These are phyloP conservation scores for Agonopterix heracliana DNA, from an alignment of 2,888 invertebrate genomes.

Conservation along the genomic window DNA sequence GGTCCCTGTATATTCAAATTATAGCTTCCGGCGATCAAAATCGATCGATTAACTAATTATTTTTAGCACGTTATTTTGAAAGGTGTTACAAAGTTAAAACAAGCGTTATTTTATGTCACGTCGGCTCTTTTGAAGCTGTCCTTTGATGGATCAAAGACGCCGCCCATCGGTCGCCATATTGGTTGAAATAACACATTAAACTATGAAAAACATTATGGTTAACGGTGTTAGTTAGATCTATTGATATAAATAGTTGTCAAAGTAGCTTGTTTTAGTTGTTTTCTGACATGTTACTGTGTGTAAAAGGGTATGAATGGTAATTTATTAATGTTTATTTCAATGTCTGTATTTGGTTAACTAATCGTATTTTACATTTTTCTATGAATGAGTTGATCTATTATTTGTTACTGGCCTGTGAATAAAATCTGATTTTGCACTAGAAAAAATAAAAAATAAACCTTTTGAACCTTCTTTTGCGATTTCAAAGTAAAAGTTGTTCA, in stretches of 20 bases:
- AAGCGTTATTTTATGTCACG: constrained; percentile 42
- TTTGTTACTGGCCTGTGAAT: no score
- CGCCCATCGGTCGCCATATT: constrained; percentile 60
- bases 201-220: constrained; percentile 32
- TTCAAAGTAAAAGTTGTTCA: no score
- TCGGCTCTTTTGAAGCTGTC: constrained; percentile 35
- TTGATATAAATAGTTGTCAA: constrained; percentile 7
- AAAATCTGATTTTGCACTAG: no score
- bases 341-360: no score
- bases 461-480: no score
- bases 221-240: not conserved
- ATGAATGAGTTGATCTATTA: no score
- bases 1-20: no score
- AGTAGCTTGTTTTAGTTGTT: not conserved
- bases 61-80: constrained; percentile 6
- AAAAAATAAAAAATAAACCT: no score
- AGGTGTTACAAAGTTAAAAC: constrained; percentile 36
- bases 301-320: no score
- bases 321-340: no score
- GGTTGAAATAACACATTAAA: constrained; percentile 67
- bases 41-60: constrained; percentile 1
- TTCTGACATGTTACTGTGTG: no score
- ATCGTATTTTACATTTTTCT: no score
- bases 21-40: not conserved
- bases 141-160: constrained; percentile 64